phyloP scores from a whole-genome alignment of 2,888 invertebrate species.

The Campopleginae sp. region DNA sequence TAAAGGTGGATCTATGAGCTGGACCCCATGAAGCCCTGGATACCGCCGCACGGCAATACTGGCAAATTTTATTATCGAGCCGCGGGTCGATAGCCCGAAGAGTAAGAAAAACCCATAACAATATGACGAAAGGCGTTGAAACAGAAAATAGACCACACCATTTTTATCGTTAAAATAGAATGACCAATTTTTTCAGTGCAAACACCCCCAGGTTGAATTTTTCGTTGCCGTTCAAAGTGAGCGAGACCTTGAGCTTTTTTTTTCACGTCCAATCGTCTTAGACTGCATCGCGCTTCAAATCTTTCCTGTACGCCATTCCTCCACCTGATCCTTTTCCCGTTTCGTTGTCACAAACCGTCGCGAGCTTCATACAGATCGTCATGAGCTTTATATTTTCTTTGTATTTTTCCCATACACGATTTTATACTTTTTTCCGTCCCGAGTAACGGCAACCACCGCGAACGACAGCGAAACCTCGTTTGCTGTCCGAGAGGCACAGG shows the following conservation, averaged over 20 bases:
- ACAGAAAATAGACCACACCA: background rate
- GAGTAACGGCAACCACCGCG: background rate
- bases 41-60: background rate
- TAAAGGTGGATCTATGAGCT: constrained; percentile 24
- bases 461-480: constrained; percentile 34
- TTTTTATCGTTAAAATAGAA: background rate
- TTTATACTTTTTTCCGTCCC: background rate
- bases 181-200: background rate
- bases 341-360: background rate
- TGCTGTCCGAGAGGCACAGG: constrained; percentile 35
- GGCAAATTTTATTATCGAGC: constrained; percentile 3
- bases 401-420: constrained; percentile 12
- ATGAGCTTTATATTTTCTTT: background rate
- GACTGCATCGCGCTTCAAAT: background rate
- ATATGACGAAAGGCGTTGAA: background rate
- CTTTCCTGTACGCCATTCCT: background rate
- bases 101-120: background rate
- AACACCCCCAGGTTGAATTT: background rate
- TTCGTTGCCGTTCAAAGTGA: background rate
- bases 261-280: background rate
- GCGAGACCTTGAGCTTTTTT: background rate
- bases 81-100: background rate
- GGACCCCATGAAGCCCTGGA: background rate
- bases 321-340: background rate
- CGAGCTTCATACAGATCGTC: background rate